phyloP scores from a whole-genome alignment of 2,797 vertebrate species.

The Mastacembelus armatus region DNA sequence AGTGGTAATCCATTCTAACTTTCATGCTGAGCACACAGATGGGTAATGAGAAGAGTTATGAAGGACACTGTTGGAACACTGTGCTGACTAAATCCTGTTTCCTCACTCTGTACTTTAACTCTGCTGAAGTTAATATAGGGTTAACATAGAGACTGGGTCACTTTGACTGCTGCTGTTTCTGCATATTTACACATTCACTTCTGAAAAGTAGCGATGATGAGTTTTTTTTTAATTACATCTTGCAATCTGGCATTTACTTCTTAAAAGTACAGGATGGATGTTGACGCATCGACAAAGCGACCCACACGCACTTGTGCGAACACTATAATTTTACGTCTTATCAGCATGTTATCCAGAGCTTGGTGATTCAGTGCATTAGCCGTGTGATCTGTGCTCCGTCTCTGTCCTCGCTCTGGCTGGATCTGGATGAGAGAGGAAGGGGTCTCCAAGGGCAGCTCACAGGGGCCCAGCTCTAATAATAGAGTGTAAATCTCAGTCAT shows the following conservation, averaged over 20 bases:
- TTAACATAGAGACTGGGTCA: slow-evolving; percentile 24
- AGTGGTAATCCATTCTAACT: too few relatives aligned
- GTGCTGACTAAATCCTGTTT: slow-evolving; percentile 21
- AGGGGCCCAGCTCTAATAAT: slow-evolving; percentile 81
- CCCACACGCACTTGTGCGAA: slow-evolving; percentile 25
- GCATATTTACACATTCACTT: not conserved
- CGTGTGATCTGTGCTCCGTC: slow-evolving; percentile 55
- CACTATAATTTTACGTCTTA: slow-evolving; percentile 59
- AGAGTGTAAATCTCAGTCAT: slow-evolving; percentile 82
- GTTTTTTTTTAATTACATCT: slow-evolving; percentile 18
- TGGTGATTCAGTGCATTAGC: slow-evolving; percentile 67
- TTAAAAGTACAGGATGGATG: slow-evolving; percentile 3
- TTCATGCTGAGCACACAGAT: too few relatives aligned
- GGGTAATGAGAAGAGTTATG: slow-evolving; percentile 36
- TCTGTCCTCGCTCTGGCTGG: slow-evolving; percentile 49
- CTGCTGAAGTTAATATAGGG: slow-evolving; percentile 5
- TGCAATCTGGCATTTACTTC: slow-evolving; percentile 1
- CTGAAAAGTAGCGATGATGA: not conserved
- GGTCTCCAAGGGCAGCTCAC: slow-evolving; percentile 73
- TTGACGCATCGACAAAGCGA: slow-evolving; percentile 7
- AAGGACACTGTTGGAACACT: slow-evolving; percentile 20
- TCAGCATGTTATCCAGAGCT: slow-evolving; percentile 54
- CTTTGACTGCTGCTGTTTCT: slow-evolving; percentile 6
- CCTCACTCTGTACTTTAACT: not conserved
- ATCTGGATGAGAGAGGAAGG: slow-evolving; percentile 61